A percentile compares a stretch with the other conserved stretches of the same genome.
Evolutionary conservation across 2,113 vertebrate species (phyloP).

Genomic region (Cyprinodon brontotheroides): DNA sequence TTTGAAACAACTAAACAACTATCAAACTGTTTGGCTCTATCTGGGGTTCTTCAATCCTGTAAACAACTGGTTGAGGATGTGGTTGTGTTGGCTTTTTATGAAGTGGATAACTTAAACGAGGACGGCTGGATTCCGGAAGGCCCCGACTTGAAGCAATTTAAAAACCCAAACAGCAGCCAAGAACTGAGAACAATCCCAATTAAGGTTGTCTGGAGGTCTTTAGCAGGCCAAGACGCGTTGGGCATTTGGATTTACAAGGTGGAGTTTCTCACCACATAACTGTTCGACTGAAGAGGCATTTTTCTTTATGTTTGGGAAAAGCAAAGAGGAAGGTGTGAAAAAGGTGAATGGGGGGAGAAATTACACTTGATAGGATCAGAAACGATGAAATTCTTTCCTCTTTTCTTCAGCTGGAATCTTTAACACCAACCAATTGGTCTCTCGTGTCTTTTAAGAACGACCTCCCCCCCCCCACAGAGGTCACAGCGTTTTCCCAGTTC

Average conservation of each 20-base stretch:
- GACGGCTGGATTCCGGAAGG: constrained; percentile 46
- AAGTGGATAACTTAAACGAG: constrained; percentile 32
- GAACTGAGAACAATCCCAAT: constrained; percentile 59
- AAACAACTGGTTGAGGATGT: constrained; percentile 41
- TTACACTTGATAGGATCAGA: constrained; percentile 13
- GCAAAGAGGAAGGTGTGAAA: constrained; percentile 42
- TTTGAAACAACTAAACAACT: constrained; percentile 9
- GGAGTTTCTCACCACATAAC: constrained; percentile 52
- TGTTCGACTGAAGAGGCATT: constrained; percentile 40
- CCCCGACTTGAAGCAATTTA: constrained; percentile 47
- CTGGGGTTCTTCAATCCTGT: constrained; percentile 5
- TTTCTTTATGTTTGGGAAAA: neutral
- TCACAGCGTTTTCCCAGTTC: constrained; percentile 41
- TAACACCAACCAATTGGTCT: constrained; percentile 42
- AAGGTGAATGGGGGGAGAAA: constrained; percentile 17
- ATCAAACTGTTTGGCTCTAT: constrained; percentile 10
- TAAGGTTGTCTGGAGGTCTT: constrained; percentile 66
- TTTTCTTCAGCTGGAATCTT: constrained; percentile 59
- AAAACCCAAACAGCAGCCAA: constrained; percentile 40
- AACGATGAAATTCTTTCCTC: constrained; percentile 26
- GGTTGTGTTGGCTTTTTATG: constrained; percentile 44
- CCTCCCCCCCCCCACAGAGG: constrained; percentile 42
- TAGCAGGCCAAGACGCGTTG: constrained; percentile 55
- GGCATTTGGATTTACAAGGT: constrained; percentile 54
- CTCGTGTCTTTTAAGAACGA: constrained; percentile 49